A percentile compares a stretch with the other conserved stretches of the same genome.
Evolutionary conservation across 30 jellyfish, hydroid and myxozoan genomes (phyloP).

Genomic region (Catostylus mosaicus): DNA sequence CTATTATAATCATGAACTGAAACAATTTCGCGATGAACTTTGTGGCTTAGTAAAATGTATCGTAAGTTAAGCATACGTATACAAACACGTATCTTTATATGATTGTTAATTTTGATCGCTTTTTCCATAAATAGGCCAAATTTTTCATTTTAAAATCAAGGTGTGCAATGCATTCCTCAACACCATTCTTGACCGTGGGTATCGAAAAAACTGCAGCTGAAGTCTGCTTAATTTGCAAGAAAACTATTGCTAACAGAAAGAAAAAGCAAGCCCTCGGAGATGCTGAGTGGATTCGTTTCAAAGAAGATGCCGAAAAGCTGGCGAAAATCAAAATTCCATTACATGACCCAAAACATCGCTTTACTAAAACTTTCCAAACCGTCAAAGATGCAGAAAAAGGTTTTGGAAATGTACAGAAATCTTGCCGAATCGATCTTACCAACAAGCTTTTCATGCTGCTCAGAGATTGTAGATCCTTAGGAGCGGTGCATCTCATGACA

Average conservation of each 20-base stretch:
- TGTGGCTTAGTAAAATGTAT: no score
- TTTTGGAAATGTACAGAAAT: not conserved
- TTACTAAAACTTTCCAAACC: not conserved
- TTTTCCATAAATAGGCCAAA: no score
- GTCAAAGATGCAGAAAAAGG: not conserved
- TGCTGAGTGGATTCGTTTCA: not conserved
- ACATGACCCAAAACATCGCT: not conserved
- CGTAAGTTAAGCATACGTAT: no score
- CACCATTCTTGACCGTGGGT: no score
- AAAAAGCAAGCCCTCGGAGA: not conserved
- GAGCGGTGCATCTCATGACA: conserved; percentile 17
- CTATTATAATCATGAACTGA: no score
- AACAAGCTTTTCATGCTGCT: not conserved
- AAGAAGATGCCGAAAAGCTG: conserved; percentile 9
- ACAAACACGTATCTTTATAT: no score
- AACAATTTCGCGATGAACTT: no score
- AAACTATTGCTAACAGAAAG: not conserved
- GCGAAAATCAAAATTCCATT: not conserved
- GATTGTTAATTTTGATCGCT: no score
- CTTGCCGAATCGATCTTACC: not conserved
- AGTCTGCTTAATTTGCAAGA: no score
- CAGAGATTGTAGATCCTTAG: conserved; percentile 1
- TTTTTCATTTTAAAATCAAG: no score
- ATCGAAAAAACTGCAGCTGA: no score
- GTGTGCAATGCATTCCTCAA: no score